phyloP scores from a whole-genome alignment of 2,113 vertebrate genomes.

The Picathartes gymnocephalus region DNA sequence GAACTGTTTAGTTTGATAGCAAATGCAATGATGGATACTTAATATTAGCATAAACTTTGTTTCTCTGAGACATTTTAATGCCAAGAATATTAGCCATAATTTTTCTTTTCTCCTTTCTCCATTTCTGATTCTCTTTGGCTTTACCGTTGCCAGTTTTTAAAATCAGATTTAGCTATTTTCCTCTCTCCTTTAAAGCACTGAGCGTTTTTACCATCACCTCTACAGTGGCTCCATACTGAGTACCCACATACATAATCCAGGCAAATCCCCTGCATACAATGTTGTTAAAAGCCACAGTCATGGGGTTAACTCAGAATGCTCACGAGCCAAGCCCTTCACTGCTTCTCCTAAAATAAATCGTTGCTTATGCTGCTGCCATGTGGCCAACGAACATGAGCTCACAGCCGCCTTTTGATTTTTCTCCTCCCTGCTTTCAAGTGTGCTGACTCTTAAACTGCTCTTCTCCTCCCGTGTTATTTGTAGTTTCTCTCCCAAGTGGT shows the following conservation, averaged over 20 bases:
- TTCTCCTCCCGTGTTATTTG: background rate
- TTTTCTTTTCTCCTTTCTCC: background rate
- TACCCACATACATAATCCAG: background rate
- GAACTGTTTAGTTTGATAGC: constrained; percentile 30
- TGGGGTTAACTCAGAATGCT: background rate
- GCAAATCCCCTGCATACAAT: background rate
- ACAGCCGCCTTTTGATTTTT: background rate
- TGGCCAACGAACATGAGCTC: background rate
- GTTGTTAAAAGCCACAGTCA: background rate
- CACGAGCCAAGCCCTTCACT: background rate
- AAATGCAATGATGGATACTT: background rate
- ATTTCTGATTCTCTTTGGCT: background rate
- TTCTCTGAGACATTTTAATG: background rate
- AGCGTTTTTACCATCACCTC: background rate
- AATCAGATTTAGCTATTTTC: background rate
- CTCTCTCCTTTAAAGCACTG: background rate
- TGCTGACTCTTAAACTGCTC: rapidly evolving
- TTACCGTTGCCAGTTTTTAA: background rate
- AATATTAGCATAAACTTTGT: background rate
- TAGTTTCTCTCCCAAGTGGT: background rate
- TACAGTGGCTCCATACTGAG: background rate
- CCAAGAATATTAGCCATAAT: constrained; percentile 1
- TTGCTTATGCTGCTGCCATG: constrained; percentile 34
- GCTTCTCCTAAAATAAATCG: background rate
- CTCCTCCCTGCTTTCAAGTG: background rate